These are phyloP conservation scores for Dastarcus helophoroides DNA, from an alignment of 2,888 invertebrate species.

Conservation along the genomic window DNA sequence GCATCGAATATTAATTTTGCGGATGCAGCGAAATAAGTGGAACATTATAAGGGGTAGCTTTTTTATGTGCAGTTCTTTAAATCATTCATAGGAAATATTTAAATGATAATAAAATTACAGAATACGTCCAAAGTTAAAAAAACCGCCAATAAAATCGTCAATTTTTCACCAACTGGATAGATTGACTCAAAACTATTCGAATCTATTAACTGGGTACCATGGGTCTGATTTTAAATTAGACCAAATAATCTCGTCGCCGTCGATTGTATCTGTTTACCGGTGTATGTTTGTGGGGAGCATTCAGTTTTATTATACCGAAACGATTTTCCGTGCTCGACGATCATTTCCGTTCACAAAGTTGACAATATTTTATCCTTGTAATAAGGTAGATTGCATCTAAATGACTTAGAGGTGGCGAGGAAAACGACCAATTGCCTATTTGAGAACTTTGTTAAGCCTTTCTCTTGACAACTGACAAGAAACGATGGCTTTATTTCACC, in stretches of 20 bases:
- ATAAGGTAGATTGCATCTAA: conserved; percentile 31
- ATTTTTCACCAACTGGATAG: no score
- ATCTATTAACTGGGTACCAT: no score
- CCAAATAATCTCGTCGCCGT: conserved; percentile 28
- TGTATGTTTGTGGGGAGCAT: conserved; percentile 27
- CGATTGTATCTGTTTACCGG: conserved; percentile 28
- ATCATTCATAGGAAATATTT: no score
- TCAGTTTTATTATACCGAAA: conserved; percentile 24
- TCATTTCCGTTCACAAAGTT: conserved; percentile 28
- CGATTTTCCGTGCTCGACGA: conserved; percentile 27
- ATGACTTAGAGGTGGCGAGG: conserved; percentile 25
- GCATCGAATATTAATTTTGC: no score
- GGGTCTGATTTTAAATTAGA: conserved; percentile 26
- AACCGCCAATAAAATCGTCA: no score
- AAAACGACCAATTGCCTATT: conserved; percentile 24
- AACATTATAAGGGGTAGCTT: no score
- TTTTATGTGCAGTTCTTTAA: no score
- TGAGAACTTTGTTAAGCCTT: conserved; percentile 17
- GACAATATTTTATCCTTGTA: conserved; percentile 30
- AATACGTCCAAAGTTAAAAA: no score
- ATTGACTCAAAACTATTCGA: no score
- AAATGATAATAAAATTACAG: no score
- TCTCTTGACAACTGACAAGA: conserved; percentile 19
- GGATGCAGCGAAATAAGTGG: no score
- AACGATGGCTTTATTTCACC: conserved; percentile 21